Conservation (phyloP, 2,888 invertebrate species). For the Drosophila quinaria region DNA sequence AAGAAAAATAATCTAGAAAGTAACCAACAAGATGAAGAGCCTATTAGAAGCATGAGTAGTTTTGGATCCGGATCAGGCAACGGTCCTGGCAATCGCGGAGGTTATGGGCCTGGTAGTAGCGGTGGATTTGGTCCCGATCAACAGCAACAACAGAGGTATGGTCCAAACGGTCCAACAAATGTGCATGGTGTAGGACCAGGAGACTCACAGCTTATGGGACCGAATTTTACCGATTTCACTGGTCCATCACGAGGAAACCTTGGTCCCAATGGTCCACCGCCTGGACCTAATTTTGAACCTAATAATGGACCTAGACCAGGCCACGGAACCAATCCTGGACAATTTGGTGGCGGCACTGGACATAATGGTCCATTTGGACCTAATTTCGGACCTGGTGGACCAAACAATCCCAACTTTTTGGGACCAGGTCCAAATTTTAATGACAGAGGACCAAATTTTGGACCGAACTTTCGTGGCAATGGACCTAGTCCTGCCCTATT, state of each 20-base stretch:
- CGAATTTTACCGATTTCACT: conserved; percentile 43
- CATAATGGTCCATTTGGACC: conserved; percentile 45
- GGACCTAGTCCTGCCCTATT: conserved; percentile 34
- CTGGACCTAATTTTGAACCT: conserved; percentile 27
- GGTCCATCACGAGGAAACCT: conserved; percentile 1
- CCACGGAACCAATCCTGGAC: conserved; percentile 17
- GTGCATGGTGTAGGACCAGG: conserved; percentile 12
- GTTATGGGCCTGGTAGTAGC: conserved; percentile 12
- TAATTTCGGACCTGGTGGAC: conserved; percentile 35
- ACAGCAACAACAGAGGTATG: conserved; percentile 15
- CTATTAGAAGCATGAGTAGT: not conserved
- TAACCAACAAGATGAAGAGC: not conserved
- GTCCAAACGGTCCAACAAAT: conserved; percentile 29
- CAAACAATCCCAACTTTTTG: conserved; percentile 34
- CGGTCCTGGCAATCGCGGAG: conserved; percentile 8
- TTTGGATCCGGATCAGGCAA: conserved; percentile 11
- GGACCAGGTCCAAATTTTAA: conserved; percentile 41
- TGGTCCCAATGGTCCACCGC: not conserved
- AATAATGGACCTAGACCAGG: conserved; percentile 14
- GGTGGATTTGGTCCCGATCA: conserved; percentile 24
- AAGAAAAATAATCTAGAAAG: conserved; percentile 51
- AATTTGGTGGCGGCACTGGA: conserved; percentile 25
- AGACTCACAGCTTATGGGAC: conserved; percentile 35
- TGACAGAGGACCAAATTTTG: conserved; percentile 20
- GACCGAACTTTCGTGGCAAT: conserved; percentile 40